Base-by-base conservation (phyloP, 2,888 invertebrate genomes). In the Heliconius aoede region DNA sequence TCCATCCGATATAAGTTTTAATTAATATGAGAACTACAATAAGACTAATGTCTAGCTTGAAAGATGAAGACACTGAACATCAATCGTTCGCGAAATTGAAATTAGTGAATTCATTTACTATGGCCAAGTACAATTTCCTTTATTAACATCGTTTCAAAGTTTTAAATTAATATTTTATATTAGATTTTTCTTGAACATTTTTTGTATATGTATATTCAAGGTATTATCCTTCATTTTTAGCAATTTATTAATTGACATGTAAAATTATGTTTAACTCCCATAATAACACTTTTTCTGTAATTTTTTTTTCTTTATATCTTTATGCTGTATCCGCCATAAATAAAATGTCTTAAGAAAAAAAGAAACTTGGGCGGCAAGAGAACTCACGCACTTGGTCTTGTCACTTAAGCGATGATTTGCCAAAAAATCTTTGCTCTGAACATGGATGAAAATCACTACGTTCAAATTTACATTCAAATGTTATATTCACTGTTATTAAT, bases 1-100 rank as follows among this genome's bases (percentile, higher is more conserved):
- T 32, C 65, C 40, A 58, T 68, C 58, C 46, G 69, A 69, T 69
- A 78, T 72, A 83, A 83, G 80, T 84, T 84, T 84, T 84, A 85
- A 85, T 84, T 83, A 84, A 83, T 80, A 82, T 80, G 73, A 69
- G 76, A 80, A 81, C 81, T 82, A 82, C 80, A 84, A 84, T 82
- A 80, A 78, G 84, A 82, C 82, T 82, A 85, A 83, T 83, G 82
- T 80, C 77, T 76, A 28, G 71, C 64, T 67, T 51, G 69, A 69
- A 28, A 51, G 30, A 73, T 81, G 74, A 76, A 75, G 73, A 62
- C 76, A 11, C 36, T 58, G 51, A 65, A 67, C 72, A 76, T 78
- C 76, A 76, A 78, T 76, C 73, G 60, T 76, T 58, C 28, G 24
- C 28, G 15, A 61, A 55, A 71, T 69, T 75, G 51, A 69, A 73